phyloP scores from a whole-genome alignment of 23 tunicate genomes.

The Pegea sp. region DNA sequence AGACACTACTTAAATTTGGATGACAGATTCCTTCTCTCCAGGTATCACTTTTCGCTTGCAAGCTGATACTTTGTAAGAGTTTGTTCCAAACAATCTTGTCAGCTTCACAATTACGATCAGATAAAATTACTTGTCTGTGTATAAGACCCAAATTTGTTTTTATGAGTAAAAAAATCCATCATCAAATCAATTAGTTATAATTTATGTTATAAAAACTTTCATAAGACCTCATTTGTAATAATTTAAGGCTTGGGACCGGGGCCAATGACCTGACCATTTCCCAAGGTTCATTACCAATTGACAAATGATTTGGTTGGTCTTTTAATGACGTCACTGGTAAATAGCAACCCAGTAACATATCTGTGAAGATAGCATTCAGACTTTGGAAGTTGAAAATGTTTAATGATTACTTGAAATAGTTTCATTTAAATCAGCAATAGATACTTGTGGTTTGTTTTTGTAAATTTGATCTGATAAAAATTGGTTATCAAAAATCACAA shows the following conservation, averaged over 20 bases:
- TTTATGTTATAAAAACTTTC: too few relatives aligned
- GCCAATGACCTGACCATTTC: conserved; percentile 65
- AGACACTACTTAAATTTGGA: background rate
- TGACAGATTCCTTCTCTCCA: background rate
- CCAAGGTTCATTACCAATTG: conserved; percentile 82
- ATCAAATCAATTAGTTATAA: too few relatives aligned
- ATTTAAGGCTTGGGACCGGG: conserved; percentile 43
- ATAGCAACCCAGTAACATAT: conserved; percentile 13
- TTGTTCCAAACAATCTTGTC: conserved; percentile 3
- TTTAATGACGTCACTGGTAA: conserved; percentile 39
- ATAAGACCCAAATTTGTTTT: too few relatives aligned
- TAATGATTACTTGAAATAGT: too few relatives aligned
- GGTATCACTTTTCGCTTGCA: background rate
- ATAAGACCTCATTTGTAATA: conserved; percentile 57
- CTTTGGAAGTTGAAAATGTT: too few relatives aligned
- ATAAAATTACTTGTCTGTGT: too few relatives aligned
- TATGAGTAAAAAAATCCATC: too few relatives aligned
- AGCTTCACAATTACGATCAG: background rate
- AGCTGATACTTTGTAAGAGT: conserved; percentile 3
- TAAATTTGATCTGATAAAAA: background rate
- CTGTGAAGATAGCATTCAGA: too few relatives aligned
- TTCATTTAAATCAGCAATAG: conserved; percentile 34
- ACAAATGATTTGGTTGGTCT: conserved; percentile 11
- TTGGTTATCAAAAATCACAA: conserved; percentile 56
- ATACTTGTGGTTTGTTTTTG: background rate